A percentile compares a stretch with the other conserved stretches of the same genome.
Evolutionary conservation across 2,113 vertebrate genomes (phyloP).

Genomic region (Castor canadensis): DNA sequence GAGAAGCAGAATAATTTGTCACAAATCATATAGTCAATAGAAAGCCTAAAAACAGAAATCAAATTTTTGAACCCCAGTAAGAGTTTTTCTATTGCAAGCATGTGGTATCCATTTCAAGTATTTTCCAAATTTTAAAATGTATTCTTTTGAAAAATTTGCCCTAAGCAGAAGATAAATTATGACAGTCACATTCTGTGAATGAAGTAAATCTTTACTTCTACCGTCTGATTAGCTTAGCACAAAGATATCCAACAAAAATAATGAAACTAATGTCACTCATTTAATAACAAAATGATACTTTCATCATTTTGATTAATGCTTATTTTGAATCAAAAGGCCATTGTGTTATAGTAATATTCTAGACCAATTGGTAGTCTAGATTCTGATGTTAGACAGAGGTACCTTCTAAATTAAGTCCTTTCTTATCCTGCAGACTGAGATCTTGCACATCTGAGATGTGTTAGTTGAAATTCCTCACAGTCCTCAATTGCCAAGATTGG

Average conservation of each 20-base stretch:
- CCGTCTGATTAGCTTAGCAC: neutral
- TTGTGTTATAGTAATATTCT: constrained; percentile 52
- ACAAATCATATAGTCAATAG: neutral
- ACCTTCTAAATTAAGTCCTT: constrained; percentile 68
- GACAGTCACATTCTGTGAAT: constrained; percentile 51
- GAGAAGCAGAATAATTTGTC: constrained; percentile 34
- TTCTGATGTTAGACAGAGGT: constrained; percentile 49
- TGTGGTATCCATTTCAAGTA: constrained; percentile 66
- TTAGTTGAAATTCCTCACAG: constrained; percentile 75
- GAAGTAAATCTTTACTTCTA: constrained; percentile 46
- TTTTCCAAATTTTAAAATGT: constrained; percentile 43
- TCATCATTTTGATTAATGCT: constrained; percentile 61
- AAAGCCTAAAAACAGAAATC: constrained; percentile 9
- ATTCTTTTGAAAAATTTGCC: constrained; percentile 56
- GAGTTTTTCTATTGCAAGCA: constrained; percentile 33
- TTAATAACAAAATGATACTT: constrained; percentile 46
- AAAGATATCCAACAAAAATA: constrained; percentile 56
- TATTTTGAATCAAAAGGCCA: constrained; percentile 67
- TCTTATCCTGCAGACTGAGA: constrained; percentile 64
- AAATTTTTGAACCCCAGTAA: neutral
- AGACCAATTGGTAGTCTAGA: constrained; percentile 65
- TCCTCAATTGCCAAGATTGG: constrained; percentile 59
- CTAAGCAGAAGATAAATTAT: constrained; percentile 65
- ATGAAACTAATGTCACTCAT: constrained; percentile 11
- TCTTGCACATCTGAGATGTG: constrained; percentile 74